Conservation (phyloP, 2,888 invertebrate genomes). For the Drosophila picticornis region DNA sequence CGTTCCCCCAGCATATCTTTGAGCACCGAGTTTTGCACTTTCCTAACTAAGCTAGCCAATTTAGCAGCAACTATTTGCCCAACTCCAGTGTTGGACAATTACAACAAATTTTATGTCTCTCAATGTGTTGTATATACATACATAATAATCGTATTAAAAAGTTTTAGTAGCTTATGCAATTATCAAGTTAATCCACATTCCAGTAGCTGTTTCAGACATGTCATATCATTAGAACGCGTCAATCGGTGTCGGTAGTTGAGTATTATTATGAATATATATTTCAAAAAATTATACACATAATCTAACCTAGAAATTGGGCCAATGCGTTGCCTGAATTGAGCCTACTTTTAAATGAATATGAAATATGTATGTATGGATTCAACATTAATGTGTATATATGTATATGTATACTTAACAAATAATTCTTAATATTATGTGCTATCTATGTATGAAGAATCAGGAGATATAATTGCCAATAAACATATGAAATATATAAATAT, state of each 20-base stretch:
- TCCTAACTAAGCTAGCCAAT: conserved; percentile 37
- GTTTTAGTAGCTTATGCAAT: conserved; percentile 46
- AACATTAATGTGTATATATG: conserved; percentile 53
- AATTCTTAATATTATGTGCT: conserved; percentile 30
- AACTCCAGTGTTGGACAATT: conserved; percentile 19
- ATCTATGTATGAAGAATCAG: conserved; percentile 36
- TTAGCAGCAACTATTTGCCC: conserved; percentile 21
- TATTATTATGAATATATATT: conserved; percentile 35
- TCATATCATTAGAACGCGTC: conserved; percentile 62
- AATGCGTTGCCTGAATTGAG: background rate
- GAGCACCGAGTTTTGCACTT: conserved; percentile 18
- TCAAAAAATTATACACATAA: conserved; percentile 11
- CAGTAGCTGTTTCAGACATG: conserved; percentile 36
- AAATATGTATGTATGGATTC: conserved; percentile 16
- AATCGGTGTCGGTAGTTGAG: conserved; percentile 62
- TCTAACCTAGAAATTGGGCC: conserved; percentile 29
- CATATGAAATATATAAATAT: conserved; percentile 56
- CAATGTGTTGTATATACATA: conserved; percentile 52
- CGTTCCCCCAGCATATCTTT: background rate
- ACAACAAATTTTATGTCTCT: conserved; percentile 30
- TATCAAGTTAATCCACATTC: conserved; percentile 32
- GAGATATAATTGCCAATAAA: conserved; percentile 63
- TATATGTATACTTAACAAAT: conserved; percentile 55
- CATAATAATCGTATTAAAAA: conserved; percentile 9
- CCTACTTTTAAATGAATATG: conserved; percentile 21